A percentile compares a stretch with the other conserved stretches of the same genome.
These are phyloP conservation scores for Phrynosoma platyrhinos DNA, from an alignment of 2,113 vertebrate genomes.

Conservation along the genomic window DNA sequence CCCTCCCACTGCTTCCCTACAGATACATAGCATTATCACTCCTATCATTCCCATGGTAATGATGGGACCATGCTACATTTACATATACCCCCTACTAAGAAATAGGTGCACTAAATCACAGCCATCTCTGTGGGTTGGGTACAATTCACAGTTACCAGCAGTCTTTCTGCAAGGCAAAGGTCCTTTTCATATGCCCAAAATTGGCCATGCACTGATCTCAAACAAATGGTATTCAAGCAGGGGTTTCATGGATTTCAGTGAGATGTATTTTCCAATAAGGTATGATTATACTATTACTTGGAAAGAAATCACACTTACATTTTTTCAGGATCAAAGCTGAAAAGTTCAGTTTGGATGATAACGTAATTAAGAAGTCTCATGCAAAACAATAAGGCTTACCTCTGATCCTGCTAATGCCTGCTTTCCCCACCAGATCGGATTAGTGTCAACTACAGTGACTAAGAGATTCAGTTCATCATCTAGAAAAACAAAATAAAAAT, in stretches of 20 bases:
- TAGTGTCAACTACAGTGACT: conserved; percentile 90
- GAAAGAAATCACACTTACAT: not conserved
- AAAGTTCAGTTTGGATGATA: not conserved
- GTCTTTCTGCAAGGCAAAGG: no score
- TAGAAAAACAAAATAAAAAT: conserved; percentile 60
- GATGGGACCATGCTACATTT: not conserved
- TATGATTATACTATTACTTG: not conserved
- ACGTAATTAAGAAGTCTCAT: not conserved
- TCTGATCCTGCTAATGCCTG: conserved; percentile 85
- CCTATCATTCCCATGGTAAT: not conserved
- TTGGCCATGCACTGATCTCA: not conserved
- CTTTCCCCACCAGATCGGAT: conserved; percentile 98
- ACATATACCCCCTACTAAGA: not conserved
- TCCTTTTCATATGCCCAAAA: not conserved
- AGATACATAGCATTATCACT: no score
- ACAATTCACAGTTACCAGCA: no score
- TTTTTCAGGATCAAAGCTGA: not conserved
- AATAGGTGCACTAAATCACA: not conserved
- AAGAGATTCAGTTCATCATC: conserved; percentile 92
- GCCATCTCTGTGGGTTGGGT: not conserved
- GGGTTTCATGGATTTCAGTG: not conserved
- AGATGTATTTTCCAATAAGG: not conserved
- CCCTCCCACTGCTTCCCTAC: no score
- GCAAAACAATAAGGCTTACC: conserved; percentile 72
- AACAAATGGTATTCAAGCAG: not conserved